Evolutionary conservation across 2,113 vertebrate genomes (phyloP), one percentile per base, ranked within the genome.

Genomic region (Saccopteryx leptura): DNA sequence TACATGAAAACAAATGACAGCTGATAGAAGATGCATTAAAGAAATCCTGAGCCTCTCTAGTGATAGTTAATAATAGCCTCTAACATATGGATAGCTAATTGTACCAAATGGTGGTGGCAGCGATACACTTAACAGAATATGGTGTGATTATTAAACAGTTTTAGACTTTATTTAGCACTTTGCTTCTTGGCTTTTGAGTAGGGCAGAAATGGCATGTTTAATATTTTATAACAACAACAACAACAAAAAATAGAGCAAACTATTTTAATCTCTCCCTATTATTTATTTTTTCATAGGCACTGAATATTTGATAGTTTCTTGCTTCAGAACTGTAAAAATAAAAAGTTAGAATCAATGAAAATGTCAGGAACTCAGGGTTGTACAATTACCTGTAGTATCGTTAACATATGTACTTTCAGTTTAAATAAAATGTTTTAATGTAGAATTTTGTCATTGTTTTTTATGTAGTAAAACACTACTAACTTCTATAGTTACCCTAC

Each of bases 91-190:
- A 63, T 74, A 84, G 52, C 15, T 74, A 83, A 71, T 83, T 83
- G 9, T 75, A 39, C 33, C 86, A 85, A 93, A 68, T 83, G 18
- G 11, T 31, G 24, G 12, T 84, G 4, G 39, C 50, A 85, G 10
- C 50, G 21, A 54, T n/a, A 93, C 54, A 14, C 9, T 78, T 82
- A 91, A 58, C 3, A 71, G 28, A 93, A 71, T 56, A 68, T 17
- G 1, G 50, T 48, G n/a, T 93, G 33, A 76, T 89, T 97, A 89
- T 50, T 39, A 90, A 92, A 74, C 60, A 78, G 12, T 39, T 74
- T 50, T 79, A 80, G 52, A 84, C 60, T 93, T 91, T 46, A 66
- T 63, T 76, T 93, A 81, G n/a, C 33, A 86, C 69, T 95, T 91
- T 85, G 3, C 50, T 46, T 58, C 18, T 26, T 81, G 1, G 5